Conservation (phyloP, 2,113 vertebrate species). For the Eulemur rufifrons region DNA sequence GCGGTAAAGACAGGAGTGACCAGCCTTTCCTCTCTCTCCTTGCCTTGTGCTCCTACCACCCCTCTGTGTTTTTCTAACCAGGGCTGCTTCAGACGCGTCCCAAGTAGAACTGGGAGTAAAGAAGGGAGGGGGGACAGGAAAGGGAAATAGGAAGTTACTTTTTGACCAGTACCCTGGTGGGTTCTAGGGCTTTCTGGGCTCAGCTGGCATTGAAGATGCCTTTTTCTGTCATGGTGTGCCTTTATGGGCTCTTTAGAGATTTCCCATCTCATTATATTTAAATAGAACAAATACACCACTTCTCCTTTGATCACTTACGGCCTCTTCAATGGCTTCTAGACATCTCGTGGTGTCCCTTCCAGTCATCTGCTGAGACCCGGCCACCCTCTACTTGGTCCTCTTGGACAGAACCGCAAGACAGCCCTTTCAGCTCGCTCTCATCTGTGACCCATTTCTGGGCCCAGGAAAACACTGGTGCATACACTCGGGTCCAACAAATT, state of each 20-base stretch:
- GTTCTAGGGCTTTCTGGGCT: neutral
- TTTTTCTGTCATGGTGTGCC: neutral
- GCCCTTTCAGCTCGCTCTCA: fast-evolving
- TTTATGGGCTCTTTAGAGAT: neutral
- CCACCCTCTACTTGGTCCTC: too few relatives aligned
- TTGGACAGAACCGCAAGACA: neutral
- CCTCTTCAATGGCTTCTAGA: neutral
- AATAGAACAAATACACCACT: neutral
- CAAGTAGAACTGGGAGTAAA: fast-evolving
- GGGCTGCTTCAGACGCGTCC: fast-evolving
- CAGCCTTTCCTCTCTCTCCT: fast-evolving
- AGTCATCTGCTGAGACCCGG: fast-evolving
- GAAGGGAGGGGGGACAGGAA: too few relatives aligned
- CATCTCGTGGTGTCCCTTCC: fast-evolving
- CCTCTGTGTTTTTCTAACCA: neutral
- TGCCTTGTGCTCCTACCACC: fast-evolving
- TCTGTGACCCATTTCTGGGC: neutral
- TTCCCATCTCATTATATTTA: neutral
- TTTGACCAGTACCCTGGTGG: neutral
- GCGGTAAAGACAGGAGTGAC: fast-evolving
- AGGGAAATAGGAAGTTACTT: neutral
- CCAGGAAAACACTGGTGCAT: neutral
- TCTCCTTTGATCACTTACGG: neutral
- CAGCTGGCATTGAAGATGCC: fast-evolving
- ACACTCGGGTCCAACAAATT: neutral